phyloP scores from a whole-genome alignment of 2,797 vertebrate genomes.

The Sparus aurata region DNA sequence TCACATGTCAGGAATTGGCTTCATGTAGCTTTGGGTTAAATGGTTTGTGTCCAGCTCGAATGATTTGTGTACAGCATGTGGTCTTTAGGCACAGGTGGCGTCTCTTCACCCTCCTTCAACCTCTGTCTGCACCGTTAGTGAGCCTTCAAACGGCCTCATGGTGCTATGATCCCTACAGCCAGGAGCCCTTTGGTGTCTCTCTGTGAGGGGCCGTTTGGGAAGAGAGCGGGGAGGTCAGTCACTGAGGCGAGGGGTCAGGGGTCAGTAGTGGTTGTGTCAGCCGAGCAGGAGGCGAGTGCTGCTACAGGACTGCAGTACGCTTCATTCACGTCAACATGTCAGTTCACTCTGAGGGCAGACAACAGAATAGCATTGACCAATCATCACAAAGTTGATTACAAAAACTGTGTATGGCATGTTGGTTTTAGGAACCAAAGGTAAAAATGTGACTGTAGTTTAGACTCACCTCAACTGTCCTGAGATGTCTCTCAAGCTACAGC shows the following conservation, averaged over 20 bases:
- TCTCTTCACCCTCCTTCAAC: constrained; percentile 46
- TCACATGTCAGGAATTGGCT: constrained; percentile 64
- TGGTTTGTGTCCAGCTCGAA: constrained; percentile 42
- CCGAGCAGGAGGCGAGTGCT: constrained; percentile 44
- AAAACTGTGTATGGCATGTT: not conserved
- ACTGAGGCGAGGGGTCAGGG: constrained; percentile 58
- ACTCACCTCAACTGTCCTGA: constrained; percentile 80
- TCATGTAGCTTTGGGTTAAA: constrained; percentile 54
- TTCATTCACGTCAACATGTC: constrained; percentile 62
- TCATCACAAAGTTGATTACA: not conserved
- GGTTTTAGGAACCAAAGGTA: too few relatives aligned
- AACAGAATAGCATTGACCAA: not conserved
- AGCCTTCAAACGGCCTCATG: constrained; percentile 19
- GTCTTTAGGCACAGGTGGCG: constrained; percentile 84
- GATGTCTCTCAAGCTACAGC: constrained; percentile 67
- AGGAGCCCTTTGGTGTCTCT: constrained; percentile 39
- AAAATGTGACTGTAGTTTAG: not conserved
- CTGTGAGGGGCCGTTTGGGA: constrained; percentile 11
- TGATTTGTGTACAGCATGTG: constrained; percentile 68
- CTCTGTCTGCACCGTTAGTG: constrained; percentile 19
- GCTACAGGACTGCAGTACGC: constrained; percentile 60
- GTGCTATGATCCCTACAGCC: constrained; percentile 7
- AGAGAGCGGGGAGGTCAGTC: constrained; percentile 42
- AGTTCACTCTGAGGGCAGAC: constrained; percentile 61
- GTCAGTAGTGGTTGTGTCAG: constrained; percentile 85